Base-by-base conservation (phyloP, 2,888 invertebrate species). In the Plagodis dolabraria region DNA sequence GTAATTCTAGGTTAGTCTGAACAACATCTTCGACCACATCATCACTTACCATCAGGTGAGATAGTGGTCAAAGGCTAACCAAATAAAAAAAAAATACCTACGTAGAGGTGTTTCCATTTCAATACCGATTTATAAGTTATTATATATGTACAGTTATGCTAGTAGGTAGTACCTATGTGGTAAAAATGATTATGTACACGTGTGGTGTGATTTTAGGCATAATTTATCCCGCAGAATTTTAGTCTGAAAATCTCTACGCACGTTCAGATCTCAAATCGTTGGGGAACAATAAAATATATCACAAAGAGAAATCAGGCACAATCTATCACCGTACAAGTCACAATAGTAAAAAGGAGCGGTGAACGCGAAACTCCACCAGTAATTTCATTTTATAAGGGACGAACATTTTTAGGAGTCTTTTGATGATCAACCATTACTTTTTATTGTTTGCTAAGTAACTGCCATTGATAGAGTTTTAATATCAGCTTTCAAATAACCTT, bases 291-390 rank as follows among this genome's bases (percentile, higher is more conserved):
- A 67, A 60, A 60, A 65, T 67, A 65, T 67, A 43, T 56, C 60
- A 65, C 67, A 67, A 67, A 65, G 67, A 67, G 63, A 68, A 68
- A 68, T 65, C 67, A 62, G 53, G 53, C 60, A 48, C 63, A 60
- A 67, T 68, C 57, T 68, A 68, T 68, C 55, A 61, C 47, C 57
- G 45, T 42, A 59, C 62, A 57, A 65, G 53, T 54, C 65, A 57
- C 62, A 61, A 64, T 57, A 59, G 64, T 58, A 58, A 57, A 57
- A 58, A 36, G 60, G 64, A 60, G 48, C 57, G 62, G 56, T 47
- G 63, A 61, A 63, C 60, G 53, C 52, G 42, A 42, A 55, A 40
- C 56, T 43, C 36, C 36, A 42, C n/a, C 10, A 45, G 52, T 57
- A 48, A 63, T 59, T 64, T 65, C 42, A 62, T 68, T 57, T 61